phyloP scores from a whole-genome alignment of 2,888 invertebrate genomes.

The Creontiades dilutus region DNA sequence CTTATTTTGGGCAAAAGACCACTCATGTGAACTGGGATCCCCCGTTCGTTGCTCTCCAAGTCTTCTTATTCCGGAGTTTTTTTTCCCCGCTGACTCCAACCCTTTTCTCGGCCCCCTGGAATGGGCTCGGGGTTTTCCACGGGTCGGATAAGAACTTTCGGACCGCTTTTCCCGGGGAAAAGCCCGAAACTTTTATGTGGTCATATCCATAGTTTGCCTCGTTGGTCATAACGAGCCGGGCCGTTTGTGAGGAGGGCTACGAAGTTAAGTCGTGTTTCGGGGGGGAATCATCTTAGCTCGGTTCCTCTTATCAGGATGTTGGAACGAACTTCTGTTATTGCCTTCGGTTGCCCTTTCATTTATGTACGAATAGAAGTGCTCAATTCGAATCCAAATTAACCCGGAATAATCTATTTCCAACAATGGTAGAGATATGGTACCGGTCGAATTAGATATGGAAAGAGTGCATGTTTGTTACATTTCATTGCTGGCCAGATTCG shows the following conservation, averaged over 20 bases:
- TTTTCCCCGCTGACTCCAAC: neutral
- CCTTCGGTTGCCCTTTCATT: neutral
- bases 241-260: neutral
- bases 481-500: no score
- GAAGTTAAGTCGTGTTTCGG: neutral
- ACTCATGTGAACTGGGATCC: slow-evolving; percentile 1
- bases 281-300: neutral
- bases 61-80: neutral
- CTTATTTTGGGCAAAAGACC: neutral
- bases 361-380: no score
- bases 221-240: neutral
- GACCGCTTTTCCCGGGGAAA: neutral
- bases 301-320: neutral
- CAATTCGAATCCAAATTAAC: no score
- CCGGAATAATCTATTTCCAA: no score
- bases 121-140: neutral
- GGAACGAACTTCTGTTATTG: neutral
- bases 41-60: neutral
- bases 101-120: neutral
- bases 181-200: neutral
- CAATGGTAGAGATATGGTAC: no score
- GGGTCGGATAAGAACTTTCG: slow-evolving; percentile 2
- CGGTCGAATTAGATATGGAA: no score
- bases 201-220: neutral
- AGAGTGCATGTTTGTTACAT: no score